phyloP scores from a whole-genome alignment of 2,113 vertebrate genomes.

The Symphodus melops region DNA sequence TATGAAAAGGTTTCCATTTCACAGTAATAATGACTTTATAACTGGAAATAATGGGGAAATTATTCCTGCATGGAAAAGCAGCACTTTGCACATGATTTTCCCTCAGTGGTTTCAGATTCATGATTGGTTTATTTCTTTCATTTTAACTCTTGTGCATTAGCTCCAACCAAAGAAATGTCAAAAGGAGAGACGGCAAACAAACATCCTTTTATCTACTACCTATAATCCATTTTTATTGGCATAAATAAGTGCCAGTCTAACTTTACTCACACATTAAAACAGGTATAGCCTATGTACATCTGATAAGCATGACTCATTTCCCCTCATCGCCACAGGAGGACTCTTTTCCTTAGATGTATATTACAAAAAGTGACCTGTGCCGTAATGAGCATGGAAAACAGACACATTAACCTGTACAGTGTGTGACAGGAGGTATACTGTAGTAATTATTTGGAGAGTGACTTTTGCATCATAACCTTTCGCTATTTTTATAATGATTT shows the following conservation, averaged over 20 bases:
- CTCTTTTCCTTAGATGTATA: slow-evolving; percentile 14
- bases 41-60: slow-evolving; percentile 56
- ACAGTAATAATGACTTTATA: slow-evolving; percentile 39
- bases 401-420: slow-evolving; percentile 10
- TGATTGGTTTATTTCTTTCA: slow-evolving; percentile 17
- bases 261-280: slow-evolving; percentile 7
- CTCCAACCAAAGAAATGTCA: background rate
- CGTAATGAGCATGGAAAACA: slow-evolving; percentile 41
- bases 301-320: slow-evolving; percentile 23
- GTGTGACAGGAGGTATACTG: slow-evolving; percentile 42
- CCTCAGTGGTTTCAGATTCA: slow-evolving; percentile 25
- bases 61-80: slow-evolving; percentile 35
- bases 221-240: slow-evolving; percentile 3
- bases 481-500: slow-evolving; percentile 56
- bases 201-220: too few relatives aligned
- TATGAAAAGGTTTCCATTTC: slow-evolving; percentile 45
- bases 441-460: slow-evolving; percentile 39
- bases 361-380: slow-evolving; percentile 26
- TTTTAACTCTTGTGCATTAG: slow-evolving; percentile 10
- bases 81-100: slow-evolving; percentile 13
- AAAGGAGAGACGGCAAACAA: too few relatives aligned
- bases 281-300: background rate
- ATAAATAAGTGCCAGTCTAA: slow-evolving; percentile 1
- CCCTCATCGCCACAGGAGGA: background rate
- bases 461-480: slow-evolving; percentile 35